These are phyloP conservation scores for Anguilla anguilla DNA, from an alignment of 2,797 vertebrate genomes.

Conservation along the genomic window DNA sequence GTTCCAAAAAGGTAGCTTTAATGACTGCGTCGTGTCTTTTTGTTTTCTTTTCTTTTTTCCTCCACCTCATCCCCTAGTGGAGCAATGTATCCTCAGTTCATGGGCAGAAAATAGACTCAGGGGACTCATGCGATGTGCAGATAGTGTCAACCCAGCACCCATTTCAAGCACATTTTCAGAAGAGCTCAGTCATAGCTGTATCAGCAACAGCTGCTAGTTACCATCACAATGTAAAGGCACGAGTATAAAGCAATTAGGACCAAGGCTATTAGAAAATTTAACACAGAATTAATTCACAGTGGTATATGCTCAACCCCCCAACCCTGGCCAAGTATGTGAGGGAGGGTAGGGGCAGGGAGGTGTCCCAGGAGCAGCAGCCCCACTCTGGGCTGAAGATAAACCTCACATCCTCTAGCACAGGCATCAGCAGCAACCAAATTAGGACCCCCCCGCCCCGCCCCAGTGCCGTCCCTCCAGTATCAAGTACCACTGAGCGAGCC, in stretches of 20 bases:
- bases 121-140: background rate
- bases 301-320: background rate
- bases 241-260: background rate
- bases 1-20: background rate
- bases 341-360: background rate
- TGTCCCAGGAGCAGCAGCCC: background rate
- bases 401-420: background rate
- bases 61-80: background rate
- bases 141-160: background rate
- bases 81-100: constrained; percentile 14
- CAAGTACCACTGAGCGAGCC: constrained; percentile 13
- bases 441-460: background rate
- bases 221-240: background rate
- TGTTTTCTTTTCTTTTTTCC: background rate
- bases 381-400: background rate
- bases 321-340: background rate
- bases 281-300: background rate
- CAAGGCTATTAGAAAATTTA: background rate
- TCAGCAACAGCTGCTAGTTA: background rate
- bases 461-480: background rate
- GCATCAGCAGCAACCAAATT: background rate
- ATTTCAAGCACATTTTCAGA: background rate
- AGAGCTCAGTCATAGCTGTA: background rate
- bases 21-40: background rate
- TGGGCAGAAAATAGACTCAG: background rate